Conservation (phyloP, 2,113 vertebrate genomes). For the Lampris megalopsis region DNA sequence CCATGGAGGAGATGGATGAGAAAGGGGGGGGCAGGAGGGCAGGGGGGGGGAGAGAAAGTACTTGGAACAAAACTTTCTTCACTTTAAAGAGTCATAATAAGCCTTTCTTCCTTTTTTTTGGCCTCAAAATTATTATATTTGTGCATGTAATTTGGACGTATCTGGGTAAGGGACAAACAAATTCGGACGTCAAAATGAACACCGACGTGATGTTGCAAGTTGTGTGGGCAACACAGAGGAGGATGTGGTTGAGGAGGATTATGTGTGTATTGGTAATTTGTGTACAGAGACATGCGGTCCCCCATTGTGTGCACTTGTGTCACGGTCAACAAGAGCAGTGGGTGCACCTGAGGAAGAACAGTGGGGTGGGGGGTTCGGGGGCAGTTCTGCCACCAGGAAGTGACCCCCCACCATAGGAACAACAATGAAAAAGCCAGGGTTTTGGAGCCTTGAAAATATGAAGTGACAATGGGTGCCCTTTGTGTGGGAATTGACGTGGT, state of each 20-base stretch:
- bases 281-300: slow-evolving; percentile 48
- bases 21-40: neutral
- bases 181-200: neutral
- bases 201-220: neutral
- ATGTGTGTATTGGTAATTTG: slow-evolving; percentile 19
- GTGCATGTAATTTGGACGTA: too few species aligned
- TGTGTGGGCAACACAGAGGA: neutral
- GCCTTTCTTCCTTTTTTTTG: too few species aligned
- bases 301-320: slow-evolving; percentile 49
- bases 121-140: too few species aligned
- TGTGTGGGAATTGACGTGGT: slow-evolving; percentile 81
- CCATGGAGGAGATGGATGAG: slow-evolving; percentile 27
- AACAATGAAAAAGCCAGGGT: slow-evolving; percentile 69
- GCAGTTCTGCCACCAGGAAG: slow-evolving; percentile 59
- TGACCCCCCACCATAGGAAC: slow-evolving; percentile 72
- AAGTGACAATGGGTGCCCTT: slow-evolving; percentile 85
- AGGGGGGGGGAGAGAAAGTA: slow-evolving; percentile 12
- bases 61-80: slow-evolving; percentile 52
- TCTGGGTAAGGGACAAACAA: too few species aligned
- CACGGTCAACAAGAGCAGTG: slow-evolving; percentile 67
- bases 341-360: slow-evolving; percentile 65
- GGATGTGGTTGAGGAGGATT: neutral
- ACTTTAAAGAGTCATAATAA: neutral
- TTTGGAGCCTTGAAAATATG: slow-evolving; percentile 81
- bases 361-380: slow-evolving; percentile 18